phyloP scores from a whole-genome alignment of 2,113 vertebrate genomes.

The Picathartes gymnocephalus region DNA sequence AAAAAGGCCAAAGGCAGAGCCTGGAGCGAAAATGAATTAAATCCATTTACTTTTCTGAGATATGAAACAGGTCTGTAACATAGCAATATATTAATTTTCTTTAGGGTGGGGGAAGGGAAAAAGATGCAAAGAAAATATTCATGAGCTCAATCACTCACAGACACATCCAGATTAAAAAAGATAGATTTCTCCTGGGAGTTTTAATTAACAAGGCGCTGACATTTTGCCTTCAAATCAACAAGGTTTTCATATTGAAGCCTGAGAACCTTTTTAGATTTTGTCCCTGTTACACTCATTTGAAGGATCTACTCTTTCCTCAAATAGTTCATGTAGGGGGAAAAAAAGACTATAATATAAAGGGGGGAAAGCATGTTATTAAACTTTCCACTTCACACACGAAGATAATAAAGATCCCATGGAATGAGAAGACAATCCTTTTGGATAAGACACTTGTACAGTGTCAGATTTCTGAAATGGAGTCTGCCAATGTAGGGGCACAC shows the following conservation, averaged over 20 bases:
- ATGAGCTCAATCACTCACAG: neutral
- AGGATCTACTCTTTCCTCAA: neutral
- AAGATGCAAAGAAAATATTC: neutral
- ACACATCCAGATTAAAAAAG: neutral
- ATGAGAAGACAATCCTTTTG: neutral
- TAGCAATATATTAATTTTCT: neutral
- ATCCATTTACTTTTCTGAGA: neutral
- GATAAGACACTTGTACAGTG: neutral
- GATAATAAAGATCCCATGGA: neutral
- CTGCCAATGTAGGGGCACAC: neutral
- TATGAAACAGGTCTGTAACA: neutral
- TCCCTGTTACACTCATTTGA: neutral
- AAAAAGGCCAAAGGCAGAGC: neutral
- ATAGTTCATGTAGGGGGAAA: neutral
- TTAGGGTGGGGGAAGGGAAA: neutral
- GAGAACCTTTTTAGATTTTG: neutral
- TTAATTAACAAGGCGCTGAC: neutral
- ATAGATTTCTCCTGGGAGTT: neutral
- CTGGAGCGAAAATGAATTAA: neutral
- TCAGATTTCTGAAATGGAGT: neutral
- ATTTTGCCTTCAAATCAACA: slow-evolving; percentile 11
- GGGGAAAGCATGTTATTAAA: neutral
- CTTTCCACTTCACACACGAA: neutral
- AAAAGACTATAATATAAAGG: neutral
- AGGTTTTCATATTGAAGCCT: neutral